Conservation (phyloP, 2,888 invertebrate species). For the Drosophila mimetica region DNA sequence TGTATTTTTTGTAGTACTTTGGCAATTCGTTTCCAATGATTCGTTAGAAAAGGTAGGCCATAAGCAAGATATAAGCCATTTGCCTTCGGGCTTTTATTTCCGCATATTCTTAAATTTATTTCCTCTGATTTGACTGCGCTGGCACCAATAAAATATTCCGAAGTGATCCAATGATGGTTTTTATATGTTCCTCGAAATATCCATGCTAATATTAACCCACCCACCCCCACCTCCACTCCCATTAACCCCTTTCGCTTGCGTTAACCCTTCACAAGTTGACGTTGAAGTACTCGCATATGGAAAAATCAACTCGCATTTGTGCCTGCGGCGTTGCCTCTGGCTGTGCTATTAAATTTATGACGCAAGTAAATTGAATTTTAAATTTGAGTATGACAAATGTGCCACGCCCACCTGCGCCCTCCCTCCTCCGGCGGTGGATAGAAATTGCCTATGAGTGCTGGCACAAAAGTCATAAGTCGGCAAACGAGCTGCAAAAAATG, state of each 20-base stretch:
- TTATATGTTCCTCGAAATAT: not conserved
- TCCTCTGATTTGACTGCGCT: slow-evolving; percentile 22
- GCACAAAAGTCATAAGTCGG: slow-evolving; percentile 77
- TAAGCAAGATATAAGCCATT: not conserved
- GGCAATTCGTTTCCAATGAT: not conserved
- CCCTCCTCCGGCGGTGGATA: slow-evolving; percentile 44
- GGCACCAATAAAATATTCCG: slow-evolving; percentile 38
- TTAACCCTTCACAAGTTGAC: slow-evolving; percentile 43
- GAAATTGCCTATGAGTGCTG: slow-evolving; percentile 68
- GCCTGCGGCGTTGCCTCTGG: slow-evolving; percentile 37
- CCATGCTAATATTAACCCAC: slow-evolving; percentile 32
- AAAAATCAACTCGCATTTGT: slow-evolving; percentile 58
- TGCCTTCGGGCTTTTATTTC: slow-evolving; percentile 7
- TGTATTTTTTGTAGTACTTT: no score
- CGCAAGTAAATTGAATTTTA: slow-evolving; percentile 83
- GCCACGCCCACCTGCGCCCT: slow-evolving; percentile 46
- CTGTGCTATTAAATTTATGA: slow-evolving; percentile 79
- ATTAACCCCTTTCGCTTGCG: not conserved
- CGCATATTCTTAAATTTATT: slow-evolving; percentile 16
- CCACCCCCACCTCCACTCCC: not conserved
- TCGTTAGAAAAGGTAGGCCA: not conserved
- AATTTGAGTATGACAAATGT: slow-evolving; percentile 83
- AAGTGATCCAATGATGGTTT: slow-evolving; percentile 18
- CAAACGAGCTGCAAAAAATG: slow-evolving; percentile 32
- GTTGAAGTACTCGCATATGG: slow-evolving; percentile 31